These are phyloP conservation scores for Engystomops pustulosus DNA, from an alignment of 2,113 vertebrate genomes.

Conservation along the genomic window DNA sequence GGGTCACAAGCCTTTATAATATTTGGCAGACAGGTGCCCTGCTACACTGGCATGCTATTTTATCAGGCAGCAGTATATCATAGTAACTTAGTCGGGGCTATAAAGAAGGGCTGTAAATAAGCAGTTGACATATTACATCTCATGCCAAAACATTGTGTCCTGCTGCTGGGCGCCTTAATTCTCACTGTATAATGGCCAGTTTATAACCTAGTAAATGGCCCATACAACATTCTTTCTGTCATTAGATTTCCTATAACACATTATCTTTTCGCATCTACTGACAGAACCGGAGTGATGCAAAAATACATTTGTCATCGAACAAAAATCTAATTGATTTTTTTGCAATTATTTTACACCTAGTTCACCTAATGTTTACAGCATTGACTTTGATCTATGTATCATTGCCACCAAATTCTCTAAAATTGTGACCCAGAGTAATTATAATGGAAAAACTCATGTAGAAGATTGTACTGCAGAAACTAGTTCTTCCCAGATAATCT, in stretches of 20 bases:
- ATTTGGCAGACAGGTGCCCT: too few species aligned
- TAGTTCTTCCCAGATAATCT: conserved; percentile 24
- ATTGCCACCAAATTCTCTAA: not conserved
- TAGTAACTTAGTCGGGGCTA: not conserved
- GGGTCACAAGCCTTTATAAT: too few species aligned
- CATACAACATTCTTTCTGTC: not conserved
- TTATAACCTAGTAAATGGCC: not conserved
- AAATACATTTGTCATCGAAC: conserved; percentile 8
- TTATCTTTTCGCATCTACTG: not conserved
- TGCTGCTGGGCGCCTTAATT: not conserved
- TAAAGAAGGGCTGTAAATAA: not conserved
- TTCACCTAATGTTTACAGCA: conserved; percentile 26
- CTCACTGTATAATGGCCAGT: not conserved
- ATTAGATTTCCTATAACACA: not conserved
- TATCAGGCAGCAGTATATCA: not conserved
- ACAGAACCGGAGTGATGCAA: not conserved
- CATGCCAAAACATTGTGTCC: not conserved
- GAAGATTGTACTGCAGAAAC: not conserved
- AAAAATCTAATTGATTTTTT: conserved; percentile 14
- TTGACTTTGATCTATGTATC: conserved; percentile 13
- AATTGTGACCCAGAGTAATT: conserved; percentile 20
- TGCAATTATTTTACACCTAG: not conserved
- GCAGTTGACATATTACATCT: not conserved
- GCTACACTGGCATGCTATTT: not conserved
- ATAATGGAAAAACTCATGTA: not conserved